Evolutionary conservation across 2,797 vertebrate species (phyloP), one percentile per base, ranked within the genome.

Genomic region (Hozukius guyotensis): DNA sequence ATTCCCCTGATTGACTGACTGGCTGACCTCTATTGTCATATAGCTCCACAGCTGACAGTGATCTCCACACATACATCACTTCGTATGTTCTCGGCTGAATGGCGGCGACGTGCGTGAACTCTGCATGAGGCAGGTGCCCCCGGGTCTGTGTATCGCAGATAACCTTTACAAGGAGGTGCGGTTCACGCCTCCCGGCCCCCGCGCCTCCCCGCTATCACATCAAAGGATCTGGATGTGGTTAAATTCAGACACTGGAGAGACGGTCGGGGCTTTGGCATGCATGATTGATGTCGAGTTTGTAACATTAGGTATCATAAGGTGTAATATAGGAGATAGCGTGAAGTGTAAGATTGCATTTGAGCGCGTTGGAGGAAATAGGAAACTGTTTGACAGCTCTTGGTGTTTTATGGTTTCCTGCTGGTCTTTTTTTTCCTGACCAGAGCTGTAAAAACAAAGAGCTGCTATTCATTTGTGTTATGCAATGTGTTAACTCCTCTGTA

Each of bases 151-250:
- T 94, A 92, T 90, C 89, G 72, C 90, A 93, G 94, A 95, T 95
- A 95, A 95, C 94, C 93, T 95, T 95, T 95, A 92, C 90, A 88
- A 87, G 90, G 89, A 92, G 92, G 92, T 92, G 93, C 82, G 87
- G 93, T 94, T 93, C 92, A 93, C 88, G 87, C 91, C 92, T 94
- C 90, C 90, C 80, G 75, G 87, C 90, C 89, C 90, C 80, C 81
- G 68, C 87, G 83, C 90, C 88, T 85, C 87, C 79, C 71, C 73
- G 66, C 91, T 92, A 95, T 95, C 94, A 85, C 86, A 85, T 88
- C 90, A 89, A 87, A 91, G 80, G 89, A 95, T 95, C 93, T 86
- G 88, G 89, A 92, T 89, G 90, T 87, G 92, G 92, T 93, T 91
- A 88, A 90, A 94, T 93, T 92, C 92, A 90, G 89, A 88, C 84